Evolutionary conservation across 2,888 invertebrate genomes (phyloP), one percentile per base, ranked within the genome.

Genomic region (Eupithecia abbreviata): DNA sequence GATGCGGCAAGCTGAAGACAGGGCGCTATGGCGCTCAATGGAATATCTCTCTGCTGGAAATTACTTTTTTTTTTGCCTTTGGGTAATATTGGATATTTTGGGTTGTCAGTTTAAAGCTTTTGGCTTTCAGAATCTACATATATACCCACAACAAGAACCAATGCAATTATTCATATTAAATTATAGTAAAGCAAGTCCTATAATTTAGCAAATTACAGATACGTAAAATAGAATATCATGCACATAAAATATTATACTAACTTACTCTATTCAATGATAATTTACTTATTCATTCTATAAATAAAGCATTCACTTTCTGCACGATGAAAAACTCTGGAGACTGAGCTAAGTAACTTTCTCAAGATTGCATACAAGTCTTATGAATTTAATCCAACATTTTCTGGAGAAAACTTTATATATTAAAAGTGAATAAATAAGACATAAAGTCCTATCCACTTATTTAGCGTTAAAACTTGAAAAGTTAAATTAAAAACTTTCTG

Each of bases 401-500:
- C 65, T 58, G 74, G 72, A 43, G 43, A 70, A 72, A 78, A 76
- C 74, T 78, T 76, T 72, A 69, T 69, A 10, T 69, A 75, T 73
- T 71, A 66, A 72, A 76, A 76, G 72, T 70, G 75, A 72, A 74
- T 78, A 72, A 79, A 75, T 77, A 77, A 73, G 73, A 75, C 49
- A 75, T 73, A 45, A 72, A 77, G 45, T 78, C 76, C 73, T 71
- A 73, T 74, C 45, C 51, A 74, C 75, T 79, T 72, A 79, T 79
- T 77, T 80, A 74, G 72, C 79, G 76, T 77, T 81, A 81, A 82
- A 84, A 82, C 77, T 81, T 80, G 70, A 78, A 84, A 85, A 84
- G 78, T 85, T 85, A 84, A 84, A 84, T 85, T 83, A 84, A 83
- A 85, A 85, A 78, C 78, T 83, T 84, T 82, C 79, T 78, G 82